These are phyloP conservation scores for Potamarius usumacintae DNA, from an alignment of 2,113 vertebrate genomes.

Conservation along the genomic window DNA sequence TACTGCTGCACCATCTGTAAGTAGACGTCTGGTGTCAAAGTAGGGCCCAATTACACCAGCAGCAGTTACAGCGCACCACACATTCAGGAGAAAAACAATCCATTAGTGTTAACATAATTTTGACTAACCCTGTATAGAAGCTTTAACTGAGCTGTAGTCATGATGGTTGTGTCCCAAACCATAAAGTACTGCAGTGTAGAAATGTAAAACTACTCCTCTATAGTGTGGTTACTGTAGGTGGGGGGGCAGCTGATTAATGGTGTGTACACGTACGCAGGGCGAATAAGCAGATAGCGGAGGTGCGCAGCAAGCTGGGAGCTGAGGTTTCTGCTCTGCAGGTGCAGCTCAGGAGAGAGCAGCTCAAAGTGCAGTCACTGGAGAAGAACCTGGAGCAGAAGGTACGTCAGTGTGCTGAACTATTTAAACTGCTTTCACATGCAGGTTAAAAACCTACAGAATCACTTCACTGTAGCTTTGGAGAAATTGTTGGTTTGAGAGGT, in stretches of 20 bases:
- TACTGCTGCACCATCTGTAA: no score
- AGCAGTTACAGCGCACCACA: no score
- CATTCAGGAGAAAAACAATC: no score
- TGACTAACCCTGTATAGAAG: background rate
- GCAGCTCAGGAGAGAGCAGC: conserved; percentile 83
- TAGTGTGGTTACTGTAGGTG: background rate
- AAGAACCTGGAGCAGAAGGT: conserved; percentile 89
- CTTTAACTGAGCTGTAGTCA: background rate
- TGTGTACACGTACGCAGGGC: conserved; percentile 71
- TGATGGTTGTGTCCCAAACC: background rate
- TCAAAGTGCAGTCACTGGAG: conserved; percentile 85
- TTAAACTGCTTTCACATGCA: background rate
- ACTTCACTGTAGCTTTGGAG: background rate
- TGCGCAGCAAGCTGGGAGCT: conserved; percentile 76
- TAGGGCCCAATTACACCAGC: no score
- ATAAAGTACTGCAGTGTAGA: background rate
- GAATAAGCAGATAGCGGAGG: conserved; percentile 83
- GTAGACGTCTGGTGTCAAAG: no score
- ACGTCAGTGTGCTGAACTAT: background rate
- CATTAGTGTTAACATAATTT: no score
- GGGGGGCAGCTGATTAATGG: background rate
- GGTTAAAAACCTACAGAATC: background rate
- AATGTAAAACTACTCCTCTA: background rate
- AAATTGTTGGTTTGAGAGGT: background rate
- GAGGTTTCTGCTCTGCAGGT: conserved; percentile 81